Evolutionary conservation across 2,113 vertebrate genomes (phyloP).

Genomic region (Colius striatus): DNA sequence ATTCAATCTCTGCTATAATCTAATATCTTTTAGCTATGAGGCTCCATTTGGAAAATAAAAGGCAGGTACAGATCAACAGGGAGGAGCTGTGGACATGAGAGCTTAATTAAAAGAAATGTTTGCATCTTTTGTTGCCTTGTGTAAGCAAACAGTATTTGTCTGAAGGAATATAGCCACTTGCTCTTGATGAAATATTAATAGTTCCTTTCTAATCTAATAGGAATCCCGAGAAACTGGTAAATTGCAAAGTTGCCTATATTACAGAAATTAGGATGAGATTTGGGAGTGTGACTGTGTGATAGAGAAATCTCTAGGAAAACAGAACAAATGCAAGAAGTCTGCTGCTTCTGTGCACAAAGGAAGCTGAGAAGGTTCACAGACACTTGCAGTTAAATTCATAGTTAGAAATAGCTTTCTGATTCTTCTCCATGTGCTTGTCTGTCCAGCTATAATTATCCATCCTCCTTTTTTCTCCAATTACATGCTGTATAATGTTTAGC

Average conservation of each 20-base stretch:
- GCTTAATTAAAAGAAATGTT: neutral
- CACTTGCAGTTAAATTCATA: neutral
- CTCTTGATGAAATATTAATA: neutral
- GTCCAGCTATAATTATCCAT: conserved; percentile 22
- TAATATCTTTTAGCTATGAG: neutral
- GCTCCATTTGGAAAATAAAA: neutral
- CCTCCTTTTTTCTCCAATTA: conserved; percentile 29
- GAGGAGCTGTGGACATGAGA: neutral
- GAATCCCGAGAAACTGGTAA: neutral
- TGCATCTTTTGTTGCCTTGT: neutral
- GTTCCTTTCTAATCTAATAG: neutral
- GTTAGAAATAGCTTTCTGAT: conserved; percentile 15
- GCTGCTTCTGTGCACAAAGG: neutral
- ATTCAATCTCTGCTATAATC: neutral
- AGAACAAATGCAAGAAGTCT: neutral
- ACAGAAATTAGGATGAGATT: neutral
- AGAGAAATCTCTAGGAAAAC: neutral
- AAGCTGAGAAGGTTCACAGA: neutral
- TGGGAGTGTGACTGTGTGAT: neutral
- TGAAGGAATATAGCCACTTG: neutral
- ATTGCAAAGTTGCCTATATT: neutral
- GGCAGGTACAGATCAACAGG: neutral
- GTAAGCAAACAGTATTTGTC: neutral
- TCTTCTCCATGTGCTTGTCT: conserved; percentile 3
- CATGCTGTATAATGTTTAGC: conserved; percentile 59